phyloP scores from a whole-genome alignment of 2,113 vertebrate genomes.

The Rutilus rutilus region DNA sequence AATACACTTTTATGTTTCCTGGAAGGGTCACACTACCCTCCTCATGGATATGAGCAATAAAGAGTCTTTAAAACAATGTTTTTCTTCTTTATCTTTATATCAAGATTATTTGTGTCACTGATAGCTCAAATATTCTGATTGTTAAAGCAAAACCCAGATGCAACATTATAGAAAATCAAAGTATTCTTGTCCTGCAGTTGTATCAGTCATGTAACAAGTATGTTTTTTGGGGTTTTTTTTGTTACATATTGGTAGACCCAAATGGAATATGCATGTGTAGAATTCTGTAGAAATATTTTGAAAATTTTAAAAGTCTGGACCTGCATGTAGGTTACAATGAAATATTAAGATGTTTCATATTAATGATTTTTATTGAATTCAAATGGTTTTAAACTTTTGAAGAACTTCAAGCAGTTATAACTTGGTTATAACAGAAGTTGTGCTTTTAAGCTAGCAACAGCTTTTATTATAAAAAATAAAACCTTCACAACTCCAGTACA shows the following conservation, averaged over 20 bases:
- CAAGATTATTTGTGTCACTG: neutral
- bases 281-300: neutral
- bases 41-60: slow-evolving; percentile 83
- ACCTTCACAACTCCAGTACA: neutral
- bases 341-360: neutral
- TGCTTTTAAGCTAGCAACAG: neutral
- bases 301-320: too few relatives aligned
- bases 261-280: neutral
- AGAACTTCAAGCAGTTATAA: neutral
- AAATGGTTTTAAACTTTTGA: too few relatives aligned
- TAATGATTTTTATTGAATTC: too few relatives aligned
- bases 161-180: neutral
- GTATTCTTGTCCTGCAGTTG: neutral
- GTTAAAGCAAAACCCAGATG: neutral
- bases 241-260: neutral
- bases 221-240: neutral
- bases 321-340: neutral
- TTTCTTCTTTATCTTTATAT: neutral
- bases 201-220: neutral
- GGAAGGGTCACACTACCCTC: slow-evolving; percentile 80
- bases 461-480: neutral
- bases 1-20: slow-evolving; percentile 58
- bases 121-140: neutral
- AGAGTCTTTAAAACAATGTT: slow-evolving; percentile 70
- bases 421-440: neutral